These are phyloP conservation scores for Drosophila atripex DNA, from an alignment of 2,888 invertebrate species.

Conservation along the genomic window DNA sequence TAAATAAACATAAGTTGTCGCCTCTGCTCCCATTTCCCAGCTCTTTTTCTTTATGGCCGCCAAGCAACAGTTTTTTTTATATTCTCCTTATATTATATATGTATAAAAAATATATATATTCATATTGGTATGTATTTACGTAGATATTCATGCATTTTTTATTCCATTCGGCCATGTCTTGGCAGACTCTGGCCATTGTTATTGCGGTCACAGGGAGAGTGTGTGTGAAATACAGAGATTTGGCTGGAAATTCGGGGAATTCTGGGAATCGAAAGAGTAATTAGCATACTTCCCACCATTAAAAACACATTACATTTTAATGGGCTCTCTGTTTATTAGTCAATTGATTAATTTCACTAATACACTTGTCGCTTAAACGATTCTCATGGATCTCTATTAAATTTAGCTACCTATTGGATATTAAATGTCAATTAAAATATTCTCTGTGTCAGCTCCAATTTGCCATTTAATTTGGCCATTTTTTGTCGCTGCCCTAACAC, in stretches of 20 bases:
- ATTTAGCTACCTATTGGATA: background rate
- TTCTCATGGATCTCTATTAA: background rate
- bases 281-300: background rate
- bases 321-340: background rate
- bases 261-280: background rate
- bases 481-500: background rate
- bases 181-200: slow-evolving; percentile 18
- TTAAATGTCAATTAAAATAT: slow-evolving; percentile 19
- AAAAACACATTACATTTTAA: background rate
- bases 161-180: slow-evolving; percentile 5
- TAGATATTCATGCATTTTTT: slow-evolving; percentile 24
- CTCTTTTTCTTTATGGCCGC: slow-evolving; percentile 35
- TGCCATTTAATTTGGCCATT: slow-evolving; percentile 1
- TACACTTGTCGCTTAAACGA: background rate
- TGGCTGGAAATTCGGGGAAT: slow-evolving; percentile 6
- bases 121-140: slow-evolving; percentile 15
- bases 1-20: slow-evolving; percentile 74
- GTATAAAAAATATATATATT: slow-evolving; percentile 10
- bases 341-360: background rate
- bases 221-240: slow-evolving; percentile 11
- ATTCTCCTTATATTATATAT: slow-evolving; percentile 20
- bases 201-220: background rate
- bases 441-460: background rate
- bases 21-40: slow-evolving; percentile 45
- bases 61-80: slow-evolving; percentile 59